A percentile compares a stretch with the other conserved stretches of the same genome.
phyloP scores from a whole-genome alignment of 2,113 vertebrate species.

The Mus musculus region DNA sequence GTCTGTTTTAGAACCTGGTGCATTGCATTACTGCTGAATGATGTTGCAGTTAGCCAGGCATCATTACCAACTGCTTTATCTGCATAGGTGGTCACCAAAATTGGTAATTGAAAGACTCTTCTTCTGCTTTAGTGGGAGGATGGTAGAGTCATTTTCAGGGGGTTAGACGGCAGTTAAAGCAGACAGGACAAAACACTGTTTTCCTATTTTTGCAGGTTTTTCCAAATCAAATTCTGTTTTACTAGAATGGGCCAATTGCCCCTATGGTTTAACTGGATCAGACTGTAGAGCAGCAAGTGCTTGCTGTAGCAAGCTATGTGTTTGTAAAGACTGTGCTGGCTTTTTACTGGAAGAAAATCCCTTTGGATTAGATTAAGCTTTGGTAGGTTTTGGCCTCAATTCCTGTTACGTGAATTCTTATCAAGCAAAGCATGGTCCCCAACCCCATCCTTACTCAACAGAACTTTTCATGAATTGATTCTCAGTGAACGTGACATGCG shows the following conservation, averaged over 20 bases:
- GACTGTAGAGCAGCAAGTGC: conserved; percentile 25
- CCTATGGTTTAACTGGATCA: conserved; percentile 29
- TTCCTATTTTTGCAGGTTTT: conserved; percentile 56
- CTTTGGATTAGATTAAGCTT: neutral
- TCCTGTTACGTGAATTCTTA: conserved; percentile 28
- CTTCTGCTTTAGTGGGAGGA: neutral
- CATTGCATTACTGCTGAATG: neutral
- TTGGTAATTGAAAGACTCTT: neutral
- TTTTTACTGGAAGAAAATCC: conserved; percentile 2
- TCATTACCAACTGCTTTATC: neutral
- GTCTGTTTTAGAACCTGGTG: neutral
- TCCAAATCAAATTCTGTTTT: conserved; percentile 53
- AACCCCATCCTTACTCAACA: neutral
- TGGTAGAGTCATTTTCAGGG: neutral
- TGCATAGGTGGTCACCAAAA: neutral
- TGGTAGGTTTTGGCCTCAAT: neutral
- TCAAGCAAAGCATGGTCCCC: neutral
- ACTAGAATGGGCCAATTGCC: neutral
- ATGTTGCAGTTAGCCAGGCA: neutral
- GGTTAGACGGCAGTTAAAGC: neutral
- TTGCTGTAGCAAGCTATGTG: neutral
- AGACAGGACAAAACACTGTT: neutral
- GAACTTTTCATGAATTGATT: conserved; percentile 36
- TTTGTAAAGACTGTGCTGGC: neutral
- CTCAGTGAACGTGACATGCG: neutral